These are phyloP conservation scores for Sesamia inferens DNA, from an alignment of 2,888 invertebrate genomes.

Conservation along the genomic window DNA sequence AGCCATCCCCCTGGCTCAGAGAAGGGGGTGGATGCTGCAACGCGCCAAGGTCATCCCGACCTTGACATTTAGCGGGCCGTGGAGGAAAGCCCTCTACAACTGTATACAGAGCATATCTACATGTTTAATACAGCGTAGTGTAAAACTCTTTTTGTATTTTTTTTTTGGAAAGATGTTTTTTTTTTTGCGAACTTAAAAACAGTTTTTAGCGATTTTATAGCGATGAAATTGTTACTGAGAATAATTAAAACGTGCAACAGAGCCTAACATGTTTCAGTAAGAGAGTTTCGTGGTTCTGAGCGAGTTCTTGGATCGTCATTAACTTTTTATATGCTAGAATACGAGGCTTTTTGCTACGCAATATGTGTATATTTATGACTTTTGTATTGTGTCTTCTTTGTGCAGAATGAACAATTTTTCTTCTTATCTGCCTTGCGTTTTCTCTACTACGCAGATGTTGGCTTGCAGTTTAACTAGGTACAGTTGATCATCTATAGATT, in stretches of 20 bases:
- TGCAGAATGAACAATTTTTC: too few relatives aligned
- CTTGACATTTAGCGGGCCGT: constrained; percentile 70
- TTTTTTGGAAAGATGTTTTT: constrained; percentile 4
- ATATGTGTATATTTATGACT: too few relatives aligned
- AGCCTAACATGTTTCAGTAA: background rate
- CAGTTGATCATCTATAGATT: background rate
- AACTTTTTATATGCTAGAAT: too few relatives aligned
- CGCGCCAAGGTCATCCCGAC: constrained; percentile 69
- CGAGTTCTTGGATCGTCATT: background rate
- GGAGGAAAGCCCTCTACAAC: constrained; percentile 49
- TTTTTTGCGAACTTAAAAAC: background rate
- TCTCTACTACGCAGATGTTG: background rate
- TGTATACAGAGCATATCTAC: background rate
- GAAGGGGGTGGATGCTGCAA: constrained; percentile 71
- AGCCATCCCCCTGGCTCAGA: background rate
- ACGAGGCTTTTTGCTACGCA: too few relatives aligned
- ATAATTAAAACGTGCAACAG: background rate
- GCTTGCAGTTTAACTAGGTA: background rate
- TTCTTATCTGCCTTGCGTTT: background rate
- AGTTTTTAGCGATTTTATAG: background rate
- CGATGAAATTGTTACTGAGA: background rate
- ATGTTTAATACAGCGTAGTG: constrained; percentile 2
- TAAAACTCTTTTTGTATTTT: constrained; percentile 3
- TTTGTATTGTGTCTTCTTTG: too few relatives aligned
- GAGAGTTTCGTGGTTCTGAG: background rate